Conservation (phyloP, 2,888 invertebrate species). For the Ecliptopera silaceata region DNA sequence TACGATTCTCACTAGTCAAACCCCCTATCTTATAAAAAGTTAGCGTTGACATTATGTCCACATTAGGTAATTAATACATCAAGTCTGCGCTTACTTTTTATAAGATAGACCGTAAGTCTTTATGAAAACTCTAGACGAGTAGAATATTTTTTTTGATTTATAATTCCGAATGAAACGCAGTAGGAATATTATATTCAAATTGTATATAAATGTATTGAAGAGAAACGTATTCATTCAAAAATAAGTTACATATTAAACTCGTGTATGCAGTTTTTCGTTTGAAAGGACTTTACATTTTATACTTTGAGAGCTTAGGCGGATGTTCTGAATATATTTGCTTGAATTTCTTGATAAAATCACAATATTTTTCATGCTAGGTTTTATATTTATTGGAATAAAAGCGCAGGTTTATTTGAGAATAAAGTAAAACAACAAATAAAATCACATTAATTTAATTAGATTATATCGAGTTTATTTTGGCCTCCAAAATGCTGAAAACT, state of each 20-base stretch:
- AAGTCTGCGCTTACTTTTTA: too few relatives aligned
- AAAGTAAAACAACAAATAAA: too few relatives aligned
- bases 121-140: too few relatives aligned
- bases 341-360: neutral
- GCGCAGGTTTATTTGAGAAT: neutral
- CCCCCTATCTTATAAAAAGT: too few relatives aligned
- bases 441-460: too few relatives aligned
- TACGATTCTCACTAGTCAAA: too few relatives aligned
- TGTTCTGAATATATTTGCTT: conserved; percentile 11
- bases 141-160: conserved; percentile 6
- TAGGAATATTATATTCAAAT: conserved; percentile 7
- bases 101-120: too few relatives aligned
- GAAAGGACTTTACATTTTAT: conserved; percentile 14
- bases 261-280: conserved; percentile 21
- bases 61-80: too few relatives aligned
- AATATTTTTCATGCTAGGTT: neutral
- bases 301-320: conserved; percentile 8
- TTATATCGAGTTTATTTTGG: too few relatives aligned
- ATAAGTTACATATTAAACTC: conserved; percentile 16
- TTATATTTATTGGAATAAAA: neutral
- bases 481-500: too few relatives aligned
- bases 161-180: conserved; percentile 11
- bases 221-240: conserved; percentile 21
- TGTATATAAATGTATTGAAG: conserved; percentile 16
- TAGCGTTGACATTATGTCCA: too few relatives aligned